Conservation (phyloP, 2,797 vertebrate genomes). For the Taenioides sp. region DNA sequence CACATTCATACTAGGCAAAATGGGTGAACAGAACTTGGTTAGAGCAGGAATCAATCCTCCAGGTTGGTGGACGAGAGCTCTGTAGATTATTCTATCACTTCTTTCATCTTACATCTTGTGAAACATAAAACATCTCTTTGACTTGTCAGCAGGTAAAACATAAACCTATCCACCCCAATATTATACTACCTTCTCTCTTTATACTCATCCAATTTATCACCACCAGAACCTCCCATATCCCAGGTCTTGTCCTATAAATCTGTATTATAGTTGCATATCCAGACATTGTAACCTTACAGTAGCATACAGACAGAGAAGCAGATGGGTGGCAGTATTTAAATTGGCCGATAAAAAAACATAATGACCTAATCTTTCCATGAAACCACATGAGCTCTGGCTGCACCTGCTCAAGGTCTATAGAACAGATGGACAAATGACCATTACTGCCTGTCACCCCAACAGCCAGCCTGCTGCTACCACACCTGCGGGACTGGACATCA, state of each 20-base stretch:
- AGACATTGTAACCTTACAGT: neutral
- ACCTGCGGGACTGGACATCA: neutral
- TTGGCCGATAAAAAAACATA: constrained; percentile 1
- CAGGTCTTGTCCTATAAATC: neutral
- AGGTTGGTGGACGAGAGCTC: too few relatives aligned
- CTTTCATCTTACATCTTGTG: too few relatives aligned
- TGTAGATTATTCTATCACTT: too few relatives aligned
- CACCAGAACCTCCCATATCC: neutral
- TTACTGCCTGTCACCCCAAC: constrained; percentile 7
- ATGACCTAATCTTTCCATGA: constrained; percentile 9
- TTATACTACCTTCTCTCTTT: neutral
- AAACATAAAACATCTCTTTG: too few relatives aligned
- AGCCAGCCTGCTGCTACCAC: constrained; percentile 32
- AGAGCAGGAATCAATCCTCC: too few relatives aligned
- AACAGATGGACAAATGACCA: constrained; percentile 11
- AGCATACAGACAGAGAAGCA: neutral
- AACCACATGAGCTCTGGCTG: constrained; percentile 1
- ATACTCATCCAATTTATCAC: too few relatives aligned
- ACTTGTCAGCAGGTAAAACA: too few relatives aligned
- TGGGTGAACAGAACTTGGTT: too few relatives aligned
- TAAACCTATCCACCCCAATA: too few relatives aligned
- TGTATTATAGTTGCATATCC: neutral
- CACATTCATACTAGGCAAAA: too few relatives aligned
- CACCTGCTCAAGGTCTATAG: constrained; percentile 12
- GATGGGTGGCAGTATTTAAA: constrained; percentile 1